Conservation (phyloP, 2,113 vertebrate genomes). For the Sclerurus mexicanus region DNA sequence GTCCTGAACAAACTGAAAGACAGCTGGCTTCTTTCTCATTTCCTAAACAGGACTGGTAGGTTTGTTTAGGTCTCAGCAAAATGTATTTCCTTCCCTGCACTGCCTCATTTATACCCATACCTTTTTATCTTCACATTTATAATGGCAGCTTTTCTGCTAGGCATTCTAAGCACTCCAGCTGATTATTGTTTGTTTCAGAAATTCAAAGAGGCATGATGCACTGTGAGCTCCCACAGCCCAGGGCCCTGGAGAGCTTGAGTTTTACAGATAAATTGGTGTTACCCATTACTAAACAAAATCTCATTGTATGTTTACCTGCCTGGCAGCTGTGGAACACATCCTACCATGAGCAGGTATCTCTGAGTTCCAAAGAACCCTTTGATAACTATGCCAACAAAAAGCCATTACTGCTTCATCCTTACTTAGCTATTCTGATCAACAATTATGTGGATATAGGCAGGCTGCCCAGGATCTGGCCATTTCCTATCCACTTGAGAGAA, state of each 20-base stretch:
- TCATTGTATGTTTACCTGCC: not conserved
- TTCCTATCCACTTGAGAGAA: not conserved
- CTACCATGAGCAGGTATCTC: not conserved
- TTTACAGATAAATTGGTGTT: conserved; percentile 31
- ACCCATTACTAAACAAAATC: not conserved
- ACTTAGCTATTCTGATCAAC: not conserved
- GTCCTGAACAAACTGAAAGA: not conserved
- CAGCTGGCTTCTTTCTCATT: not conserved
- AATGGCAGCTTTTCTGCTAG: not conserved
- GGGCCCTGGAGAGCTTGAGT: not conserved
- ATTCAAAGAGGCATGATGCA: not conserved
- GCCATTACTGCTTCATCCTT: not conserved
- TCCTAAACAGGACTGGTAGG: not conserved
- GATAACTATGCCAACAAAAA: conserved; percentile 29
- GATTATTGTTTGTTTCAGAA: conserved; percentile 31
- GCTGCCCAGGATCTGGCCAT: not conserved
- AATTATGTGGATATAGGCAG: not conserved
- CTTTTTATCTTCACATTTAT: conserved; percentile 13
- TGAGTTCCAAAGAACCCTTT: not conserved
- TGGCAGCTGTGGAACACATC: not conserved
- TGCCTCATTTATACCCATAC: not conserved
- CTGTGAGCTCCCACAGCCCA: not conserved
- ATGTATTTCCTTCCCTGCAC: not conserved
- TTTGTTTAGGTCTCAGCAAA: not conserved
- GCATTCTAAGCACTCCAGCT: not conserved